Evolutionary conservation across 2,113 vertebrate species (phyloP).

Genomic region (Panthera uncia): DNA sequence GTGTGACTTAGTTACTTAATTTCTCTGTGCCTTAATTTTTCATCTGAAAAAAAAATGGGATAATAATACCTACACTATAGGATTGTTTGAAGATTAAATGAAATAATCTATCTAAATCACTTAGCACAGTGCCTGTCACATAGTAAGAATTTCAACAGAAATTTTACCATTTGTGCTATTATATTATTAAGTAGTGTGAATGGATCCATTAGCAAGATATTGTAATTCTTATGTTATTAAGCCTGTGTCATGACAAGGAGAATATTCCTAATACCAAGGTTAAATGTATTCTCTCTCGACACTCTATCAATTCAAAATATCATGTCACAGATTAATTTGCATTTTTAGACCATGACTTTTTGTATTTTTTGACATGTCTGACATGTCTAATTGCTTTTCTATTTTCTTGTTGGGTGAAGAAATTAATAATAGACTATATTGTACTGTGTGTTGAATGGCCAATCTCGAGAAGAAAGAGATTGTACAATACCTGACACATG

Average conservation of each 20-base stretch:
- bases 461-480: not conserved
- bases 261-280: not conserved
- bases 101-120: not conserved
- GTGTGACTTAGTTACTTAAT: not conserved
- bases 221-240: not conserved
- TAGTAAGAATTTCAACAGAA: conserved; percentile 25
- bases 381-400: conserved; percentile 28
- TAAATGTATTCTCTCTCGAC: not conserved
- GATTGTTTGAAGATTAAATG: not conserved
- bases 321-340: not conserved
- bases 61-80: not conserved
- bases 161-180: not conserved
- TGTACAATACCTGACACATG: not conserved
- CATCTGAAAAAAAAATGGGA: not conserved
- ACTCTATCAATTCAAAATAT: not conserved
- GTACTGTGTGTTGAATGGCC: not conserved
- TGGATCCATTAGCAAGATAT: not conserved
- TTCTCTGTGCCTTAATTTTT: not conserved
- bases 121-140: not conserved
- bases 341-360: not conserved
- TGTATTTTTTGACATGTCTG: conserved; percentile 1
- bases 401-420: conserved; percentile 19
- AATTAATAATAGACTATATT: not conserved
- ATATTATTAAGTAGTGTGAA: not conserved
- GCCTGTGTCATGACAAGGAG: not conserved